Evolutionary conservation across 2,797 vertebrate species (phyloP), one percentile per base, ranked within the genome.

Genomic region (Paedocypris micromegethes): DNA sequence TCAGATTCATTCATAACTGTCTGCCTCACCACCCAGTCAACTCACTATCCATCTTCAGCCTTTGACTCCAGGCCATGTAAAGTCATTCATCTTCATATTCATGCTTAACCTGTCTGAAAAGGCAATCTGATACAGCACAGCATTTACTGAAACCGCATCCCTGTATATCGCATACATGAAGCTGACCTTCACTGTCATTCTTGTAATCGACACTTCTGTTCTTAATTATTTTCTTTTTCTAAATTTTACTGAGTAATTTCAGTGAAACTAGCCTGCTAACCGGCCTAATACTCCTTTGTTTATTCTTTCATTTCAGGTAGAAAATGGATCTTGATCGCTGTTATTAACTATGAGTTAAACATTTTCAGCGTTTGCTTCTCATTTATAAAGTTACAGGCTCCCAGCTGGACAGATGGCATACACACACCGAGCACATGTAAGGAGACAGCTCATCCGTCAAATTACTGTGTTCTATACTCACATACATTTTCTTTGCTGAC

Each of bases 41-140:
- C 56, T 7, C 41, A 51, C 67, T 66, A 9, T 41, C 67, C 62
- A 64, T 61, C 67, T 76, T 78, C 70, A 72, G 48, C 68, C 49
- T 41, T 59, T 48, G 59, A 77, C 74, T 72, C 47, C 42, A 55
- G 60, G 75, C 72, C 64, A 67, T 63, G 51, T 55, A 70, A 75
- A 58, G 41, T 64, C 64, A 82, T 80, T 76, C 60, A 77, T 80
- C 81, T 79, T 72, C 48, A 56, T 61, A 77, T 64, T 23, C 62
- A 46, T 47, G 51, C 43, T 66, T 47, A 56, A 52, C 45, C 62
- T 61, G 50, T 45, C 52, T 53, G 54, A 50, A 50, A 69, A 57
- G 45, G 63, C 39, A 76, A 74, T 58, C 72, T 42, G 72, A 76
- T 68, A 73, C 42, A 40, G 6, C 52, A 40, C 45, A 49, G 52